Percentiles rank a stretch among this genome's conserved stretches.
Conservation (phyloP, 2,888 invertebrate species). For the Beris morrisii region DNA sequence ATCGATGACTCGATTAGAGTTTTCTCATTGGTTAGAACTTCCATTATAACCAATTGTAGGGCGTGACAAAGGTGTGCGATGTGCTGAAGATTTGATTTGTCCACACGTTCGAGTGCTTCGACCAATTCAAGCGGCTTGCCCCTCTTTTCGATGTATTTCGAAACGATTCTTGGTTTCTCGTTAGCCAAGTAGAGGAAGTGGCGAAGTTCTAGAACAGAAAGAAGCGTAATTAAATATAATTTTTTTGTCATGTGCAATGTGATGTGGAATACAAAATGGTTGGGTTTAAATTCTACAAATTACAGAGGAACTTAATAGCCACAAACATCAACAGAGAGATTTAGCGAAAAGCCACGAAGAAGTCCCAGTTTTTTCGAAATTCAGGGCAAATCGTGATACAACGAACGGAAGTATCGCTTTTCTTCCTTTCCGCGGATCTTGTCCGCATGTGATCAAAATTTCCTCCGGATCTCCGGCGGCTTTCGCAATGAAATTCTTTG, state of each 20-base stretch:
- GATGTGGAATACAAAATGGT: neutral
- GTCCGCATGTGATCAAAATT: too few relatives aligned
- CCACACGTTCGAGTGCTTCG: slow-evolving; percentile 64
- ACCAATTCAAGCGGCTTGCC: slow-evolving; percentile 73
- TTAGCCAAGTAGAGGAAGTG: slow-evolving; percentile 64
- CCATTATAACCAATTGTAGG: slow-evolving; percentile 67
- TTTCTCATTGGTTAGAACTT: slow-evolving; percentile 65
- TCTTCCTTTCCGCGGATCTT: too few relatives aligned
- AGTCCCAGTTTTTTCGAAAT: too few relatives aligned
- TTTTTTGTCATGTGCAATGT: slow-evolving; percentile 6
- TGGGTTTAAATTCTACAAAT: neutral
- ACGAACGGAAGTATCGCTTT: too few relatives aligned
- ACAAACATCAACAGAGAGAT: too few relatives aligned
- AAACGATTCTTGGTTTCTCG: slow-evolving; percentile 59
- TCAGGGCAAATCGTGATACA: too few relatives aligned
- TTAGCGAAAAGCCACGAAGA: too few relatives aligned
- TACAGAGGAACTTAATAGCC: slow-evolving; percentile 5
- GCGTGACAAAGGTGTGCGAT: slow-evolving; percentile 66
- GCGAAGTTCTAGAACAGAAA: slow-evolving; percentile 59
- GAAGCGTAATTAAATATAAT: neutral
- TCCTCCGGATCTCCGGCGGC: too few relatives aligned
- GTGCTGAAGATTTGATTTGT: slow-evolving; percentile 63
- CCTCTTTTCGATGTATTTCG: slow-evolving; percentile 68
- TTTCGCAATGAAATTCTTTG: too few relatives aligned
- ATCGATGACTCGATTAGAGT: slow-evolving; percentile 64